phyloP scores from a whole-genome alignment of 2,113 vertebrate genomes.

The Athene noctua region DNA sequence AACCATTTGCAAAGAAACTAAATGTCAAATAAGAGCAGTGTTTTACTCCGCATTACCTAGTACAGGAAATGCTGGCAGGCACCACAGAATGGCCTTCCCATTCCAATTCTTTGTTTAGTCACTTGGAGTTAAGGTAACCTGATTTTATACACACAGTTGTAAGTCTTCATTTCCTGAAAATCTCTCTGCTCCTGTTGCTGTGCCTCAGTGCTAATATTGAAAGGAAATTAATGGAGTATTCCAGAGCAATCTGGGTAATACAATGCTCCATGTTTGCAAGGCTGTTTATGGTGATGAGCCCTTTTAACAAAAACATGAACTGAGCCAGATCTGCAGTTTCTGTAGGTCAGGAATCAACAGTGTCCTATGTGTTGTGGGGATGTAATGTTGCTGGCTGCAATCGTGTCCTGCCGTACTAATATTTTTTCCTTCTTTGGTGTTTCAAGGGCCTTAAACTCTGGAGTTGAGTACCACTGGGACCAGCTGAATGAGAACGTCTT shows the following conservation, averaged over 20 bases:
- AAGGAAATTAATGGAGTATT: neutral
- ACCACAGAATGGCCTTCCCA: neutral
- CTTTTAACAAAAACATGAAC: neutral
- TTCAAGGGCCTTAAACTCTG: constrained; percentile 89
- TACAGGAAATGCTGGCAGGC: neutral
- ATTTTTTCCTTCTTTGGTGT: constrained; percentile 32
- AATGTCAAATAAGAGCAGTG: neutral
- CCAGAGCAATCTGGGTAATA: neutral
- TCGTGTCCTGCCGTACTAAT: neutral
- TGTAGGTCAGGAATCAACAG: neutral
- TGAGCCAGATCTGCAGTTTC: neutral
- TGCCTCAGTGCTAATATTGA: neutral
- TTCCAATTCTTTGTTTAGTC: constrained; percentile 8
- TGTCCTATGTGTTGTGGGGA: neutral
- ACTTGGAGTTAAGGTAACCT: constrained; percentile 12
- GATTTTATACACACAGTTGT: constrained; percentile 4
- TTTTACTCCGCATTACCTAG: neutral
- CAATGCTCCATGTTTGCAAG: neutral
- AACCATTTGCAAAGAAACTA: neutral
- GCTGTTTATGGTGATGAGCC: neutral
- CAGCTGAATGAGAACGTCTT: constrained; percentile 89
- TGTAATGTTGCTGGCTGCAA: neutral
- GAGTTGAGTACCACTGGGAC: constrained; percentile 90
- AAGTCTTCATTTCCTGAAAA: constrained; percentile 25
- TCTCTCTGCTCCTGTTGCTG: neutral